Evolutionary conservation across 2,888 invertebrate genomes (phyloP).

Genomic region (Timema cristinae): DNA sequence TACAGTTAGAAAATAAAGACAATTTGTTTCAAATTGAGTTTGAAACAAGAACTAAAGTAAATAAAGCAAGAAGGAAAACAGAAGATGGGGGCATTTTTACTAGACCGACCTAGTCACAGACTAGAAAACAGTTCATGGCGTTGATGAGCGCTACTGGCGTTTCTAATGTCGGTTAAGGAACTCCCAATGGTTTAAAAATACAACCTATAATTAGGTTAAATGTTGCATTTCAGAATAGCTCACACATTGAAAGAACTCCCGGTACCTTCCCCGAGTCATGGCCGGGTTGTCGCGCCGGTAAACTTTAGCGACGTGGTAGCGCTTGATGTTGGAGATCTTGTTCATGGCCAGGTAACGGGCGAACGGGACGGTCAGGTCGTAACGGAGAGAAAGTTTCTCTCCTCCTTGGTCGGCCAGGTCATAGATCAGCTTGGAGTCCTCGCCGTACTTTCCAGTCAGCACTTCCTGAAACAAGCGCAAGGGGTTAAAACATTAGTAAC

Average conservation of each 20-base stretch:
- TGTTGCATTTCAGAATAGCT: constrained; percentile 47
- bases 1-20: too few relatives aligned
- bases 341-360: constrained; percentile 98
- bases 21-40: too few relatives aligned
- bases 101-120: too few relatives aligned
- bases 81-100: too few relatives aligned
- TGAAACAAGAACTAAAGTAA: too few relatives aligned
- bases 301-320: constrained; percentile 98
- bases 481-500: too few relatives aligned
- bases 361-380: constrained; percentile 97
- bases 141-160: too few relatives aligned
- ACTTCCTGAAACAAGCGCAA: constrained; percentile 69
- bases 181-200: background rate
- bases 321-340: constrained; percentile 87
- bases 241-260: constrained; percentile 99
- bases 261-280: constrained; percentile 90
- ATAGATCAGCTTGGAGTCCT: constrained; percentile 98
- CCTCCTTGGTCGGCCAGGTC: constrained; percentile 98
- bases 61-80: too few relatives aligned
- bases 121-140: too few relatives aligned
- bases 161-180: background rate
- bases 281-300: constrained; percentile 97
- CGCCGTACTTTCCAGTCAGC: constrained; percentile 97
- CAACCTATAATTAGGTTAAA: background rate
- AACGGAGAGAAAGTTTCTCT: constrained; percentile 90